Base-by-base conservation (phyloP, 2,797 vertebrate genomes). In the Halcyon badia region DNA sequence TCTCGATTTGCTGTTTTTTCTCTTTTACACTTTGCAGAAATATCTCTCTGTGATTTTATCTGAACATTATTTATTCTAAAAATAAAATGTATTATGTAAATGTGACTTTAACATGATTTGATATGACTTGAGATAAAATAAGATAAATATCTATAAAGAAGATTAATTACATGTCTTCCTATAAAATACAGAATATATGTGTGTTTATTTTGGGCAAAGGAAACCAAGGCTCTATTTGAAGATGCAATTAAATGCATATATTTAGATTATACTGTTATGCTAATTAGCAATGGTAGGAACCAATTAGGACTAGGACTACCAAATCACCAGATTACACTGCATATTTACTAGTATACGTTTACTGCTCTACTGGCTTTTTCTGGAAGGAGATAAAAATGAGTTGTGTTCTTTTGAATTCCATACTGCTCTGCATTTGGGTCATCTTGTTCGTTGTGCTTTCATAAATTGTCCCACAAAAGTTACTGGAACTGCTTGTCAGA, bases 231-330 rank as follows among this genome's bases (percentile, higher is more conserved):
- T 90, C 41, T 80, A 9, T 89, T 95, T 94, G 71, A 68, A 87
- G 71, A 89, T 75, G 94, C 78, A 95, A 92, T 96, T 93, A 95
- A 97, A 90, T 96, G 94, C 92, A 80, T 95, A 92, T 92, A 82
- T 97, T 95, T 95, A 90, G 83, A 89, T 96, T 90, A 90, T 90
- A 96, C 95, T 96, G 84, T 95, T 64, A 94, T 96, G 93, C 90
- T 96, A 97, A 97, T 97, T 90, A 92, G 83, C 68, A 64, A 2
- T 92, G 75, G 66, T 93, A 89, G 30, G 48, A 89, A 83, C 92
- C 95, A 96, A 96, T 96, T 96, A 96, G 83, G 85, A 84, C 70
- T 66, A 62, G 61, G 83, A 78, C 83, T 94, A 77, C 79, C 62
- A 84, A 89, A 91, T 94, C 91, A 88, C 76, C 79, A 72, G 89